Percentiles rank a stretch among this genome's conserved stretches.
Evolutionary conservation across 2,797 vertebrate species (phyloP).

Genomic region (Selene dorsalis): DNA sequence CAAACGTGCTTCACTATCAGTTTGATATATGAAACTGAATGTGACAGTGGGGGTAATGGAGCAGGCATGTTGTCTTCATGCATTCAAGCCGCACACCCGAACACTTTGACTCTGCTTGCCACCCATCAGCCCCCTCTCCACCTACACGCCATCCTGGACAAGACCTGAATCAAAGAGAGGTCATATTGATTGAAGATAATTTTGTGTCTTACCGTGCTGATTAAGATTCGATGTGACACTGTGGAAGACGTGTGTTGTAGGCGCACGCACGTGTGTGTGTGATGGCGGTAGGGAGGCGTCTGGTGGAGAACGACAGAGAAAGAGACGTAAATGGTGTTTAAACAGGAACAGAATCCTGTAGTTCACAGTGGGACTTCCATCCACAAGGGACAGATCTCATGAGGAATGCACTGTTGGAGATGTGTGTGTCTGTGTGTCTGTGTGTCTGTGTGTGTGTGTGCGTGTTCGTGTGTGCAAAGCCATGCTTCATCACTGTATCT

Average conservation of each 20-base stretch:
- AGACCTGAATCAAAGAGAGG: constrained; percentile 71
- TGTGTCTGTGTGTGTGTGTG: background rate
- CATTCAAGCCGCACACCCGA: constrained; percentile 60
- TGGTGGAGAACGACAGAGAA: constrained; percentile 14
- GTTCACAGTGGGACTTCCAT: constrained; percentile 48
- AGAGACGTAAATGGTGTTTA: constrained; percentile 57
- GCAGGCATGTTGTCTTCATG: constrained; percentile 64
- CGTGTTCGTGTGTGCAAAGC: background rate
- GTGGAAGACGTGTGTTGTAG: constrained; percentile 13
- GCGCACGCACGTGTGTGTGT: too few relatives aligned
- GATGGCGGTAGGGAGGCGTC: background rate
- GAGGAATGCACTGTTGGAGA: constrained; percentile 2
- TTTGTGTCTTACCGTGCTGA: constrained; percentile 66
- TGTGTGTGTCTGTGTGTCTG: background rate
- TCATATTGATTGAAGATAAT: constrained; percentile 72
- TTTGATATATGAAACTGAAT: constrained; percentile 74
- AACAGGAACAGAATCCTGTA: constrained; percentile 37
- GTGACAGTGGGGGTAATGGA: constrained; percentile 78
- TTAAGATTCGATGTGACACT: constrained; percentile 72
- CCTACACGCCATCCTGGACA: constrained; percentile 53
- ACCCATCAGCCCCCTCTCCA: constrained; percentile 41
- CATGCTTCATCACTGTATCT: constrained; percentile 36
- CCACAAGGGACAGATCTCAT: constrained; percentile 32
- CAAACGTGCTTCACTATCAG: constrained; percentile 61
- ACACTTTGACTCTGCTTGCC: constrained; percentile 56